These are phyloP conservation scores for Rhinopomastus cyanomelas DNA, from an alignment of 2,113 vertebrate genomes.

Conservation along the genomic window DNA sequence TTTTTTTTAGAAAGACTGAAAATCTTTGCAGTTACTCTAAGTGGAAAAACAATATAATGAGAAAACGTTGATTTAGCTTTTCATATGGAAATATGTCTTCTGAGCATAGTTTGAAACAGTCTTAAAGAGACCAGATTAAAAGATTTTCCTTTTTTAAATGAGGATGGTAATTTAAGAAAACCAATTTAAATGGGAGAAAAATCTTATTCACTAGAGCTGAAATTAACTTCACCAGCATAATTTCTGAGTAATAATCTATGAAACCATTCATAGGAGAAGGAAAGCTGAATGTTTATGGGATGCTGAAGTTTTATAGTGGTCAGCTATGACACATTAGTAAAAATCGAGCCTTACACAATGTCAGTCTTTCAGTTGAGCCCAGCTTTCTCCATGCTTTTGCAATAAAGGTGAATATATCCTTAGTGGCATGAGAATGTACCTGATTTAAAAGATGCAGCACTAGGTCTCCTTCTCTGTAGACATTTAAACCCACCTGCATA, in stretches of 20 bases:
- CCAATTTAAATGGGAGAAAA: slow-evolving; percentile 27
- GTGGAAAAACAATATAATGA: slow-evolving; percentile 59
- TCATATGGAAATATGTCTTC: slow-evolving; percentile 34
- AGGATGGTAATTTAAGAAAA: slow-evolving; percentile 34
- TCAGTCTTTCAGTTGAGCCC: not conserved
- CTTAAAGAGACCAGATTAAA: not conserved
- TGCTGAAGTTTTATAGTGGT: slow-evolving; percentile 23
- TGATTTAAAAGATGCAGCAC: not conserved
- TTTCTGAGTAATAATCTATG: not conserved
- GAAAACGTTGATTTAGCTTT: slow-evolving; percentile 60
- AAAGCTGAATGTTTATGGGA: not conserved
- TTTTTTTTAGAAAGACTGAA: not conserved
- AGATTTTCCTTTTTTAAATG: not conserved
- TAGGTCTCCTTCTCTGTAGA: no score
- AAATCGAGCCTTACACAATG: not conserved
- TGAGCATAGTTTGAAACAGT: not conserved
- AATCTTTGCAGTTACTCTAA: slow-evolving; percentile 23
- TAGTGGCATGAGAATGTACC: not conserved
- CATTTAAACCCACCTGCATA: no score
- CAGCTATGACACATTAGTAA: not conserved
- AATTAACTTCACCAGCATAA: slow-evolving; percentile 34
- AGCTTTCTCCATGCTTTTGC: not conserved
- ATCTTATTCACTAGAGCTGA: not conserved
- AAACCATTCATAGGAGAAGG: slow-evolving; percentile 13
- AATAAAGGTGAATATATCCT: not conserved